A percentile compares a stretch with the other conserved stretches of the same genome.
phyloP scores from a whole-genome alignment of 2,113 vertebrate genomes.

The Nothobranchius kuhntae region DNA sequence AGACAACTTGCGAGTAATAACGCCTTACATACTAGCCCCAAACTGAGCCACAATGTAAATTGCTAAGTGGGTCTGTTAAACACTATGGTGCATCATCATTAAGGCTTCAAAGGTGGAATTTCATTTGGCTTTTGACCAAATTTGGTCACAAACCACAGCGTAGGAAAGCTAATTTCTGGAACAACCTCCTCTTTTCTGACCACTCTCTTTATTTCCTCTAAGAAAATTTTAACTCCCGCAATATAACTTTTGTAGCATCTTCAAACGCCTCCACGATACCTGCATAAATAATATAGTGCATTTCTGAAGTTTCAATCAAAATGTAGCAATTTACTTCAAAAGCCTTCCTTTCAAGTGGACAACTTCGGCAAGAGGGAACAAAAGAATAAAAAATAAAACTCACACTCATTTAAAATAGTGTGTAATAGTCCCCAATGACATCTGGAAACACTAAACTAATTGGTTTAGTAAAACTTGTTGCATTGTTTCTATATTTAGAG shows the following conservation, averaged over 20 bases:
- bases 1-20: conserved; percentile 81
- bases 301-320: too few species aligned
- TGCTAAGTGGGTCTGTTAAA: conserved; percentile 74
- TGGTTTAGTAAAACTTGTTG: conserved; percentile 57
- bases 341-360: conserved; percentile 12
- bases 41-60: conserved; percentile 72
- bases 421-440: conserved; percentile 49
- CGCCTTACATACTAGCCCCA: conserved; percentile 68
- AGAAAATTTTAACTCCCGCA: too few species aligned
- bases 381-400: conserved; percentile 25
- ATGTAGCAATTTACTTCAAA: neutral
- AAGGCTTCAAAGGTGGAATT: conserved; percentile 80
- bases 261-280: too few species aligned
- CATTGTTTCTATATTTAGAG: conserved; percentile 71
- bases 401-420: conserved; percentile 18
- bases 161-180: conserved; percentile 43
- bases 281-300: neutral
- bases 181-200: conserved; percentile 35
- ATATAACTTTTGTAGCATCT: too few species aligned
- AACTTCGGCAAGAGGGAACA: conserved; percentile 23
- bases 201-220: conserved; percentile 26
- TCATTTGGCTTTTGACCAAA: conserved; percentile 63
- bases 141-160: conserved; percentile 58
- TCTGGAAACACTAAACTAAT: conserved; percentile 69
- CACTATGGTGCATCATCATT: conserved; percentile 75